phyloP scores from a whole-genome alignment of 2,113 vertebrate species.

The Puffinus mauretanicus region DNA sequence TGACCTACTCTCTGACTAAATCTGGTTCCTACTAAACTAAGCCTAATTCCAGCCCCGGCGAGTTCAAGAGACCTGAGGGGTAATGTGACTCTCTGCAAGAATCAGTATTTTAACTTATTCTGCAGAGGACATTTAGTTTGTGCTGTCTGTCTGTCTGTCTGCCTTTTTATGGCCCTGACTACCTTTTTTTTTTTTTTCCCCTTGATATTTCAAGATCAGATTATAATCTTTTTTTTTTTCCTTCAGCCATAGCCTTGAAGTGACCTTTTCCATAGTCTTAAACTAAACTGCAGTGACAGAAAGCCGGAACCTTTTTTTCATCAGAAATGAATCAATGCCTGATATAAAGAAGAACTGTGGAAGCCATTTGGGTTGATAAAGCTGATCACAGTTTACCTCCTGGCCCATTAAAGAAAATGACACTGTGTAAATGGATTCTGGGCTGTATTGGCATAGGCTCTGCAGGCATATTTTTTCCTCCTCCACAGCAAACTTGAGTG shows the following conservation, averaged over 20 bases:
- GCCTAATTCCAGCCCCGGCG: not conserved
- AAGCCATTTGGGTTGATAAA: conserved; percentile 7
- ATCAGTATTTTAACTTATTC: not conserved
- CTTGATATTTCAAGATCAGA: conserved; percentile 20
- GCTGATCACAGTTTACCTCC: not conserved
- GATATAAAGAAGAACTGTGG: not conserved
- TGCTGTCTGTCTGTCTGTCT: conserved; percentile 24
- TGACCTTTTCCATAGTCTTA: conserved; percentile 46
- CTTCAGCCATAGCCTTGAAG: conserved; percentile 33
- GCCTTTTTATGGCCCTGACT: conserved; percentile 8
- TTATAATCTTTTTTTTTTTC: not conserved
- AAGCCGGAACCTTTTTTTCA: conserved; percentile 14
- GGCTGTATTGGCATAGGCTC: not conserved
- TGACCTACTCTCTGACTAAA: not conserved
- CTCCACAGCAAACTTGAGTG: not conserved
- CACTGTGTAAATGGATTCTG: conserved; percentile 26
- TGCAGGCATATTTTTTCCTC: conserved; percentile 12
- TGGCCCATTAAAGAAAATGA: conserved; percentile 21
- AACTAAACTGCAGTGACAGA: conserved; percentile 41
- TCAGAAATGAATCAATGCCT: not conserved
- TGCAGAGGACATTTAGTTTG: not conserved
- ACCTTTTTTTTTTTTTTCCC: not conserved
- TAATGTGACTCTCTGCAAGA: not conserved
- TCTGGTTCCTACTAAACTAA: not conserved
- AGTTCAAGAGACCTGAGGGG: not conserved